These are phyloP conservation scores for Euplagia quadripunctaria DNA, from an alignment of 2,888 invertebrate species.

Conservation along the genomic window DNA sequence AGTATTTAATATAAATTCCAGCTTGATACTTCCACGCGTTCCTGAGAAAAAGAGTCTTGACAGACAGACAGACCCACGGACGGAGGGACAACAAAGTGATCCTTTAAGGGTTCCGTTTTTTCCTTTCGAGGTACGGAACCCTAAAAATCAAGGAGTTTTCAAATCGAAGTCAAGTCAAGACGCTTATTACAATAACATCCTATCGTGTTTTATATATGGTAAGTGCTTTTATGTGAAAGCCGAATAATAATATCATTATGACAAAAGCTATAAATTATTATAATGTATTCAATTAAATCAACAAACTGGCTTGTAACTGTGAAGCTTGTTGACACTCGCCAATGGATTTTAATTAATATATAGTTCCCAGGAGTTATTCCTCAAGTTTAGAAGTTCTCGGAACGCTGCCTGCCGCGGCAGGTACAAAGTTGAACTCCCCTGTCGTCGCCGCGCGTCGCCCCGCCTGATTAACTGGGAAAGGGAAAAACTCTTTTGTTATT, in stretches of 20 bases:
- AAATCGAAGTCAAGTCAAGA: no score
- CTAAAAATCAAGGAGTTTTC: no score
- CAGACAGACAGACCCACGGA: no score
- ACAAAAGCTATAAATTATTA: background rate
- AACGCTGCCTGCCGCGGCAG: conserved; percentile 45
- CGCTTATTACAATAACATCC: background rate
- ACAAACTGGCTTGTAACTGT: conserved; percentile 15
- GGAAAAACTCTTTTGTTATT: conserved; percentile 48
- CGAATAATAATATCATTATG: background rate
- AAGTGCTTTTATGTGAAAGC: no score
- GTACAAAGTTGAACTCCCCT: conserved; percentile 47
- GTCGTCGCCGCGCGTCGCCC: conserved; percentile 31
- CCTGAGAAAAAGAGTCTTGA: no score
- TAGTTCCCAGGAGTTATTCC: conserved; percentile 66
- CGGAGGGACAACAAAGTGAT: no score
- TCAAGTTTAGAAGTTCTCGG: conserved; percentile 61
- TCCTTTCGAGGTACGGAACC: no score
- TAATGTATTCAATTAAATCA: conserved; percentile 38
- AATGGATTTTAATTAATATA: conserved; percentile 72
- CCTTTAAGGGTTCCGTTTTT: no score
- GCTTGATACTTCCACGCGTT: no score
- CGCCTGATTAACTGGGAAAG: conserved; percentile 45
- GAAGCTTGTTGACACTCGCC: conserved; percentile 39
- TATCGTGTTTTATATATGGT: background rate
- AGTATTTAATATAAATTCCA: no score